Base-by-base conservation (phyloP, 1,140 invertebrate species). In the Bombus terrestris region DNA sequence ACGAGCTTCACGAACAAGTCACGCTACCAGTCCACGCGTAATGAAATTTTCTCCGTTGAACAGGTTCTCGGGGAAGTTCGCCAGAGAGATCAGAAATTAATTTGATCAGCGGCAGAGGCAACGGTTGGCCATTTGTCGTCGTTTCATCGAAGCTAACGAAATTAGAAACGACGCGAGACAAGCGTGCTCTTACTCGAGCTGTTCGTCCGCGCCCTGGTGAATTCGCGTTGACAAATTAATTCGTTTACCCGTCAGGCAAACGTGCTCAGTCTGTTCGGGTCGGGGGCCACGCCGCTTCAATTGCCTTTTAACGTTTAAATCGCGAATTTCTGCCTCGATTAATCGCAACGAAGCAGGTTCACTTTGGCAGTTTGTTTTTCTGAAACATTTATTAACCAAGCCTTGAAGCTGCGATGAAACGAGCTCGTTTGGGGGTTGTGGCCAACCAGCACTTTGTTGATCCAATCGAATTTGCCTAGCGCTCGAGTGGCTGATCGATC, bases 401-500 rank as follows among this genome's bases (percentile, higher is more conserved):
- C 13, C 59, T 28, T 4, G 5, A 5, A 35, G 32, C n/a, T 37
- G 39, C 64, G 57, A 57, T n/a, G 57, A 57, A 69, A 83, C 62
- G 64, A 39, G 47, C 43, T 68, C 82, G 59, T 47, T 71, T 47
- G 25, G 39, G 47, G 43, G 37, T 22, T 32, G 37, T 75, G 22
- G 76, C 18, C 32, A 32, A 62, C 66, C 76, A 66, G 59, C 59
- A 73, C 77, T 80, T 80, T 80, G 83, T 85, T 73, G 77, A 81
- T 85, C 77, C 76, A 74, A 85, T 81, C 83, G 69, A 85, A 85
- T 81, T 74, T 71, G 59, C 25, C 53, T 32, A 41, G 18, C 53
- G 57, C 57, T 81, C 77, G 77, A 85, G 77, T 80, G 77, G 68
- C 68, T 43, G 57, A 80, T 85, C 83, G 77, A 85, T 80, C 25